A percentile compares a stretch with the other conserved stretches of the same genome.
These are phyloP conservation scores for Buphagus erythrorhynchus DNA, from an alignment of 2,797 vertebrate genomes.

Conservation along the genomic window DNA sequence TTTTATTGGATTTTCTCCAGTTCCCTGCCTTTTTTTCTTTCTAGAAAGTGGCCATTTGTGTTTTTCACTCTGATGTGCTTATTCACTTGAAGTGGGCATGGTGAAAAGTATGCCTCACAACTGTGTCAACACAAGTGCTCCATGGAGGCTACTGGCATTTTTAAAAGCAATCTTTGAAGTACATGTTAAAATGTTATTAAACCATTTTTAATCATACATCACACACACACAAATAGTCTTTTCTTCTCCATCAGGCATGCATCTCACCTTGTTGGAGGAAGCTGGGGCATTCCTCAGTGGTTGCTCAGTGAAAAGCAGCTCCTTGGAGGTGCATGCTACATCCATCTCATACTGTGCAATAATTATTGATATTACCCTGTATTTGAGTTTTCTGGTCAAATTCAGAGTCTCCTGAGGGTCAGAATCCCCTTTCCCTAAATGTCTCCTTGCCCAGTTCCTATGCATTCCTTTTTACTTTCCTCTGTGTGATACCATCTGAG, in stretches of 20 bases:
- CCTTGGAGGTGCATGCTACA: neutral
- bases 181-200: neutral
- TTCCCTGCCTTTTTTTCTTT: neutral
- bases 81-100: neutral
- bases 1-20: neutral
- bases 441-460: fast-evolving
- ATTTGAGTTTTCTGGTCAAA: neutral
- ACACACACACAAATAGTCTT: neutral
- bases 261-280: neutral
- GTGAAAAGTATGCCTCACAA: neutral
- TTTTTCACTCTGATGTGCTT: neutral
- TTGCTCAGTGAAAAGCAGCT: neutral
- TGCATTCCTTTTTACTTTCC: neutral
- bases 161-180: neutral
- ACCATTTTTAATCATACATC: neutral
- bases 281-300: neutral
- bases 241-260: neutral
- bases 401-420: neutral
- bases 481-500: neutral
- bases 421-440: neutral
- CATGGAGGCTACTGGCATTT: neutral
- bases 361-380: neutral
- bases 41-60: neutral
- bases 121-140: neutral
- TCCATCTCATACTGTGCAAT: neutral